These are phyloP conservation scores for Sitta carolinensis DNA, from an alignment of 2,797 vertebrate genomes.

Conservation along the genomic window DNA sequence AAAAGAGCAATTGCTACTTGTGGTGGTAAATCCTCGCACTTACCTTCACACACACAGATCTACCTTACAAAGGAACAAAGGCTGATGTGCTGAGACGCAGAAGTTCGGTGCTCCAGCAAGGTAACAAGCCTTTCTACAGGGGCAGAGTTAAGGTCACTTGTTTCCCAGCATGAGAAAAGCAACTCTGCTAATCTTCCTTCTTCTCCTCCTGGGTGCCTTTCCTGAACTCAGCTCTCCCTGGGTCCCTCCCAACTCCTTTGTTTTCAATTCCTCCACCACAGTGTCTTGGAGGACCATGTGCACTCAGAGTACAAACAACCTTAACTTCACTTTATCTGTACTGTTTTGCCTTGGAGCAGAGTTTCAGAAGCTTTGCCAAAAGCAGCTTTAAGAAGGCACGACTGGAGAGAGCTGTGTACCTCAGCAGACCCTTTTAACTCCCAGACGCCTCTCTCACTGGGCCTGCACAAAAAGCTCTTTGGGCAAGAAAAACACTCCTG, in stretches of 20 bases:
- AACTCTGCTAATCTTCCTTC: neutral
- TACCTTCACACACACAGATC: neutral
- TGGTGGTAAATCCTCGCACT: neutral
- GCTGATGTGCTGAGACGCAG: neutral
- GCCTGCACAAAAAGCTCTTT: neutral
- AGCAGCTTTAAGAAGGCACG: neutral
- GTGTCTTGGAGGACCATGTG: neutral
- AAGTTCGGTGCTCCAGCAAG: neutral
- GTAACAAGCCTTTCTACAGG: neutral
- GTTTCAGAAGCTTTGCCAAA: neutral
- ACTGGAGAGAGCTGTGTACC: neutral
- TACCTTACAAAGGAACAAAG: neutral
- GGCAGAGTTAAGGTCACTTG: constrained; percentile 40
- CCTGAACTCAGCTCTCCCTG: neutral
- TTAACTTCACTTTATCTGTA: constrained; percentile 18
- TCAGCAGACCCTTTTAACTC: neutral
- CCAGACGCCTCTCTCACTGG: fast-evolving
- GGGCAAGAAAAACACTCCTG: neutral
- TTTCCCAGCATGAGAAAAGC: neutral
- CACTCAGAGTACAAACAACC: neutral
- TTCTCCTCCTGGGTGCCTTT: neutral
- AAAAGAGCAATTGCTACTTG: neutral
- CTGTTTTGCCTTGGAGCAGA: constrained; percentile 5
- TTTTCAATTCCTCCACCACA: neutral
- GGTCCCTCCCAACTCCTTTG: neutral